Evolutionary conservation across 2,888 invertebrate genomes (phyloP).

Genomic region (Oscheius sp.): DNA sequence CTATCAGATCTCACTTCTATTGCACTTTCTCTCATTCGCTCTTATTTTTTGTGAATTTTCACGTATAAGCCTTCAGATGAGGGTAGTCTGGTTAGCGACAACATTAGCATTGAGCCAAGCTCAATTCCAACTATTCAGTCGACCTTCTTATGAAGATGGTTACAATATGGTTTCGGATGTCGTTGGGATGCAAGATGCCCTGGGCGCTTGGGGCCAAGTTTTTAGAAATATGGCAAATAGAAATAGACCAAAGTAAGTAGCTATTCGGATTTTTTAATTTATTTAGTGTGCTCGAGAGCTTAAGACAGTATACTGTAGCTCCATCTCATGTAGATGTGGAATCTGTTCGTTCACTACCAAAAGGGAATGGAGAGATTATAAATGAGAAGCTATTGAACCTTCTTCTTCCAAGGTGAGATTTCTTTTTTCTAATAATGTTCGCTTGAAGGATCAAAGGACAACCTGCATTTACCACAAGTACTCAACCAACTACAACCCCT

Average conservation of each 20-base stretch:
- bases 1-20: constrained; percentile 15
- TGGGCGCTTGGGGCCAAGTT: constrained; percentile 49
- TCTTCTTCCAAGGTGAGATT: constrained; percentile 49
- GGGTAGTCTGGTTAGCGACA: constrained; percentile 6
- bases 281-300: not conserved
- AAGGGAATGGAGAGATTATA: constrained; percentile 56
- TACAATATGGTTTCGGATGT: constrained; percentile 33
- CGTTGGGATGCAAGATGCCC: constrained; percentile 54
- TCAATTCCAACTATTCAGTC: constrained; percentile 8
- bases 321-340: constrained; percentile 12
- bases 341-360: constrained; percentile 30
- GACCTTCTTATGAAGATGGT: constrained; percentile 14
- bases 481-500: constrained; percentile 23
- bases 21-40: not conserved
- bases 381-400: constrained; percentile 50
- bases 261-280: not conserved
- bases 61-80: constrained; percentile 1
- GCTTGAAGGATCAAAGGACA: constrained; percentile 37
- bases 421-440: not conserved
- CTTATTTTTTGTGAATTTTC: not conserved
- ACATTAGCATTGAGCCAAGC: not conserved
- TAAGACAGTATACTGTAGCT: not conserved
- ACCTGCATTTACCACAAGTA: constrained; percentile 37
- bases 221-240: constrained; percentile 46
- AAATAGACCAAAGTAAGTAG: constrained; percentile 38